These are phyloP conservation scores for Saccostrea glomerata DNA, from an alignment of 1,140 invertebrate genomes.

Conservation along the genomic window DNA sequence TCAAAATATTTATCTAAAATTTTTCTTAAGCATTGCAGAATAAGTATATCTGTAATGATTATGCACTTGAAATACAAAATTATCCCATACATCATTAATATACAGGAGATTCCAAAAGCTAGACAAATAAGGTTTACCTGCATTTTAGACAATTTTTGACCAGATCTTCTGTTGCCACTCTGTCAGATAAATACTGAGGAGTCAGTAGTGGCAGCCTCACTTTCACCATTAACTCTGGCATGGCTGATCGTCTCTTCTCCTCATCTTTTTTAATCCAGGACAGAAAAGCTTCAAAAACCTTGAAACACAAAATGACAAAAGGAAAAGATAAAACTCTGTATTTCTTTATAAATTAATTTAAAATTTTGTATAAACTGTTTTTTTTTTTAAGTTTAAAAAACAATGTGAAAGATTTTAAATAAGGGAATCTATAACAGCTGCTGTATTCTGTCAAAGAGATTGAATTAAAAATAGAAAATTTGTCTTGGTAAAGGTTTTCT, in stretches of 20 bases:
- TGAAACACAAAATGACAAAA: constrained; percentile 66
- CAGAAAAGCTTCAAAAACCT: constrained; percentile 92
- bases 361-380: not conserved
- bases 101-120: not conserved
- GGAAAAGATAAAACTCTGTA: no score
- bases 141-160: constrained; percentile 81
- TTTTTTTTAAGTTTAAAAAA: no score
- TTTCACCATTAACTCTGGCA: constrained; percentile 87
- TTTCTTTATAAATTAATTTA: not conserved
- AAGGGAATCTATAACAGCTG: no score
- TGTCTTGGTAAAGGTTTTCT: no score
- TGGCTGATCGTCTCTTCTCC: constrained; percentile 81
- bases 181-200: constrained; percentile 90
- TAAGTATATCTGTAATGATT: no score
- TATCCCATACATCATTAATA: no score
- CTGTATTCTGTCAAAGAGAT: no score
- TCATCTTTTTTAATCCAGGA: constrained; percentile 88
- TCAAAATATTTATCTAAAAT: no score
- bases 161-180: constrained; percentile 90
- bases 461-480: no score
- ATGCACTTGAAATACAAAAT: no score
- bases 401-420: no score
- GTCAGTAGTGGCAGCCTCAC: constrained; percentile 90
- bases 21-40: no score
- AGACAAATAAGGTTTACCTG: constrained; percentile 73